Percentiles rank a stretch among this genome's conserved stretches.
phyloP scores from a whole-genome alignment of 2,797 vertebrate genomes.

The Corythornis leucogaster region DNA sequence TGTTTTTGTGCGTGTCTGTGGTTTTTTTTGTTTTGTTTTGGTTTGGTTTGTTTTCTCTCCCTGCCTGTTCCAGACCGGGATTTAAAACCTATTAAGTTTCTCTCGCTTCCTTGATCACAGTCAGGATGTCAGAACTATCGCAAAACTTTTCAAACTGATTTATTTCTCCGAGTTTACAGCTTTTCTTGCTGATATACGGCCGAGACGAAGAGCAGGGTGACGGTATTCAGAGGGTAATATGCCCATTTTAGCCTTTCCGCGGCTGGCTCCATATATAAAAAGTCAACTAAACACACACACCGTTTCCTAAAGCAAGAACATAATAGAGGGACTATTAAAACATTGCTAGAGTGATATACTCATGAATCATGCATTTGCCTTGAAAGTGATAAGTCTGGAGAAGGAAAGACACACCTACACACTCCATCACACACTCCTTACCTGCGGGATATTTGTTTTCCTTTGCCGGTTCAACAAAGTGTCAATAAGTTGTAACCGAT shows the following conservation, averaged over 20 bases:
- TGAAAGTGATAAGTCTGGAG: background rate
- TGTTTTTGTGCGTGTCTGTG: background rate
- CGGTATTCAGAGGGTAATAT: background rate
- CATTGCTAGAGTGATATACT: background rate
- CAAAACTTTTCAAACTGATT: conserved; percentile 1
- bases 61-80: background rate
- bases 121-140: background rate
- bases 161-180: background rate
- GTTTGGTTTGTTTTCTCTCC: background rate
- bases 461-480: background rate
- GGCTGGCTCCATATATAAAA: background rate
- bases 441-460: background rate
- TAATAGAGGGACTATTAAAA: background rate
- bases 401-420: background rate
- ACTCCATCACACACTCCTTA: background rate
- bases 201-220: background rate
- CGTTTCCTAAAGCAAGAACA: background rate
- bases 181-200: background rate
- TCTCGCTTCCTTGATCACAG: background rate
- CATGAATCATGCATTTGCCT: background rate
- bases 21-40: background rate
- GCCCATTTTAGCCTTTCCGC: background rate
- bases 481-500: background rate
- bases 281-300: background rate
- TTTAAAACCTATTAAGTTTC: background rate